Conservation (phyloP, 2,797 vertebrate species). For the Poliocrania exsul region DNA sequence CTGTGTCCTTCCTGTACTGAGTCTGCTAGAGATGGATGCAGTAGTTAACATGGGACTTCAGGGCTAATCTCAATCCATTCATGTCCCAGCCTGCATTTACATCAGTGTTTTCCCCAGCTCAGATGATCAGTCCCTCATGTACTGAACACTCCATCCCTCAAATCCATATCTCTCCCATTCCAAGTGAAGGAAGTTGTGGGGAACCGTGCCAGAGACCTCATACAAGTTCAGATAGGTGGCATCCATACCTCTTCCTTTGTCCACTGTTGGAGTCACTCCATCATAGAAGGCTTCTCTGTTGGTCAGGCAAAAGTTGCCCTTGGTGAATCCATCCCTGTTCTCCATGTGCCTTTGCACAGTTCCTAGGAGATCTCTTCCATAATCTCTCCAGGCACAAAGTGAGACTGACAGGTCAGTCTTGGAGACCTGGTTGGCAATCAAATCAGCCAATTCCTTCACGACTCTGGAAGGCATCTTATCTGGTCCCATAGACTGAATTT, state of each 20-base stretch:
- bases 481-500: neutral
- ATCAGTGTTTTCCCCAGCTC: neutral
- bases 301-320: neutral
- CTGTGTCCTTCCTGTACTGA: neutral
- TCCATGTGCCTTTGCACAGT: neutral
- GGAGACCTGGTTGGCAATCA: neutral
- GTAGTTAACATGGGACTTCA: neutral
- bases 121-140: neutral
- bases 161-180: neutral
- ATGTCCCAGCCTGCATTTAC: neutral
- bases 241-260: neutral
- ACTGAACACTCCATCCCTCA: neutral
- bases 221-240: neutral
- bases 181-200: neutral
- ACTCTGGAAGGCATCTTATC: neutral
- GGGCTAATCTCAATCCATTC: neutral
- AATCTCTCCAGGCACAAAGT: neutral
- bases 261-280: neutral
- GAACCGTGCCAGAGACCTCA: neutral
- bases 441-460: neutral
- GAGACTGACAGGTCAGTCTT: neutral
- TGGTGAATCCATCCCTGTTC: neutral
- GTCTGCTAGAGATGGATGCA: neutral
- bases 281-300: neutral
- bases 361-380: neutral